Evolutionary conservation across 2,888 invertebrate species (phyloP).

Genomic region (Sepiola atlantica): DNA sequence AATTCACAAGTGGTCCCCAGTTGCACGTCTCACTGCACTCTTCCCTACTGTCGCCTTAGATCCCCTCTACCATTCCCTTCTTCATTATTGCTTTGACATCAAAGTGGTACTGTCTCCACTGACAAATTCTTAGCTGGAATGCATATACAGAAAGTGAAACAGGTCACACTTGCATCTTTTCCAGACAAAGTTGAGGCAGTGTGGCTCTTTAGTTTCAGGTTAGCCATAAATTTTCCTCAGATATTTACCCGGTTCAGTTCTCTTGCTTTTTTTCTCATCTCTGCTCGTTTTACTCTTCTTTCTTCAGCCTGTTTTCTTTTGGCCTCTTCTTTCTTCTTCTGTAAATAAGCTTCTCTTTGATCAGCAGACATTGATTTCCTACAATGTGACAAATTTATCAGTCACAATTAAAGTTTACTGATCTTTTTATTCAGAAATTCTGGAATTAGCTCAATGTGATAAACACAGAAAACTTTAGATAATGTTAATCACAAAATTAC

Average conservation of each 20-base stretch:
- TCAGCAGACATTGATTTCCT: conserved; percentile 70
- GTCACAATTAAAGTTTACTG: neutral
- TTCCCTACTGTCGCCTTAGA: too few relatives aligned
- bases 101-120: too few relatives aligned
- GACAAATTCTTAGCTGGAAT: too few relatives aligned
- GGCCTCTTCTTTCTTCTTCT: conserved; percentile 60
- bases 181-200: too few relatives aligned
- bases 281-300: conserved; percentile 51
- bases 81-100: too few relatives aligned
- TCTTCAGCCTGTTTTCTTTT: conserved; percentile 51
- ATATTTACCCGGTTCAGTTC: conserved; percentile 56
- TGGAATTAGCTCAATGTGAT: neutral
- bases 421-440: neutral
- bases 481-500: neutral
- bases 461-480: neutral
- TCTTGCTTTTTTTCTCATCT: conserved; percentile 54
- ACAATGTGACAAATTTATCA: conserved; percentile 39
- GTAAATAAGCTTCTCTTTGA: conserved; percentile 66
- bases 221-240: neutral
- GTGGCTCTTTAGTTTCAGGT: too few relatives aligned
- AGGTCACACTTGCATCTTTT: too few relatives aligned
- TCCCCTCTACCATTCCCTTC: too few relatives aligned
- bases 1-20: too few relatives aligned
- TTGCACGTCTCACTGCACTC: too few relatives aligned
- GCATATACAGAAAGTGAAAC: too few relatives aligned